These are phyloP conservation scores for Etheostoma spectabile DNA, from an alignment of 2,113 vertebrate genomes.

Conservation along the genomic window DNA sequence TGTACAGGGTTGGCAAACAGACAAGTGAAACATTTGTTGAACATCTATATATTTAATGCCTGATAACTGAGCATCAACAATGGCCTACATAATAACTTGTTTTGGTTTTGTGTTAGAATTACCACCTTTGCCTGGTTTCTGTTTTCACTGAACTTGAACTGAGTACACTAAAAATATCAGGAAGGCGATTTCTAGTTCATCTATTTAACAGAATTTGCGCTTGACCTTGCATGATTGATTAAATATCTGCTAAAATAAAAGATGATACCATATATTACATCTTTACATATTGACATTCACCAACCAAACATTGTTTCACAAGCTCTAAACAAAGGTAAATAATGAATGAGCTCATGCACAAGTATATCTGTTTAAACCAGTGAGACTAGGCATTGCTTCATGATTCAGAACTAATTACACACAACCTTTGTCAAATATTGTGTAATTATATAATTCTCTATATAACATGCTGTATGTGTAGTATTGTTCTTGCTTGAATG, in stretches of 20 bases:
- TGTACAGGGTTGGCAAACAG: background rate
- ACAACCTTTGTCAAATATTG: background rate
- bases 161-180: background rate
- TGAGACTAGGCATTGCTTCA: background rate
- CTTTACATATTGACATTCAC: constrained; percentile 14
- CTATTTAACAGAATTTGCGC: background rate
- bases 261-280: constrained; percentile 14
- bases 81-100: background rate
- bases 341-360: constrained; percentile 11
- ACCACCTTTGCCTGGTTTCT: background rate
- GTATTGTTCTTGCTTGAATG: background rate
- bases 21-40: background rate
- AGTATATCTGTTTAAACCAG: constrained; percentile 21
- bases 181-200: background rate
- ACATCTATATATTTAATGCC: background rate
- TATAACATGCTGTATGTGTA: too few relatives aligned
- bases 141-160: background rate
- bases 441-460: background rate
- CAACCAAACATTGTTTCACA: constrained; percentile 13
- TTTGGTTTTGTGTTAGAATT: background rate
- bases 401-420: constrained; percentile 10
- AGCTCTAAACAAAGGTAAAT: background rate
- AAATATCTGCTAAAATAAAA: constrained; percentile 1
- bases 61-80: constrained; percentile 7
- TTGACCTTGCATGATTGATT: background rate